phyloP scores from a whole-genome alignment of 2,888 invertebrate species.

The Acanthosepion pharaonis region DNA sequence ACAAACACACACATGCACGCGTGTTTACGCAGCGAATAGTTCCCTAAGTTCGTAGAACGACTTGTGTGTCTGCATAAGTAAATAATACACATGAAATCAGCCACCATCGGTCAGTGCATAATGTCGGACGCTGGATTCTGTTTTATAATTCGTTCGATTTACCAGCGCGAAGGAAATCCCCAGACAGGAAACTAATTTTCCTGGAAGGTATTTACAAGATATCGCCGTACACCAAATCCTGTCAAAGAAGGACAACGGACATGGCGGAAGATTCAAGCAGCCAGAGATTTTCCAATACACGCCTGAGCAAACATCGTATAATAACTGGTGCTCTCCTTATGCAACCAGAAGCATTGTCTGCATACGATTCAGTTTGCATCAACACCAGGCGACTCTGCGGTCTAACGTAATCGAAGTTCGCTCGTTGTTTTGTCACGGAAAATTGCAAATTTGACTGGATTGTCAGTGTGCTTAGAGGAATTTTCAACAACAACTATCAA shows the following conservation, averaged over 20 bases:
- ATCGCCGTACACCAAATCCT: background rate
- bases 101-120: background rate
- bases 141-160: background rate
- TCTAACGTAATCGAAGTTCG: background rate
- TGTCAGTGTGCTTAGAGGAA: background rate
- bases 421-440: background rate
- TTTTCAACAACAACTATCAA: background rate
- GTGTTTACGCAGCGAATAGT: background rate
- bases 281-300: background rate
- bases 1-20: background rate
- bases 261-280: background rate
- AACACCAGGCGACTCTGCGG: background rate
- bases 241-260: background rate
- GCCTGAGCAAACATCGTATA: background rate
- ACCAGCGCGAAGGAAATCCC: background rate
- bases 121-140: background rate
- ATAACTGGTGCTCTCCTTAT: background rate
- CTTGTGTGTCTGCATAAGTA: background rate
- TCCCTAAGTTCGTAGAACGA: background rate
- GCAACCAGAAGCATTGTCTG: background rate
- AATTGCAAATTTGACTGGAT: background rate
- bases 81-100: background rate
- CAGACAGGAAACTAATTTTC: slow-evolving; percentile 3
- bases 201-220: background rate
- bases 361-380: background rate